Base-by-base conservation (phyloP, 1,140 invertebrate species). In the Heterodera schachtii region DNA sequence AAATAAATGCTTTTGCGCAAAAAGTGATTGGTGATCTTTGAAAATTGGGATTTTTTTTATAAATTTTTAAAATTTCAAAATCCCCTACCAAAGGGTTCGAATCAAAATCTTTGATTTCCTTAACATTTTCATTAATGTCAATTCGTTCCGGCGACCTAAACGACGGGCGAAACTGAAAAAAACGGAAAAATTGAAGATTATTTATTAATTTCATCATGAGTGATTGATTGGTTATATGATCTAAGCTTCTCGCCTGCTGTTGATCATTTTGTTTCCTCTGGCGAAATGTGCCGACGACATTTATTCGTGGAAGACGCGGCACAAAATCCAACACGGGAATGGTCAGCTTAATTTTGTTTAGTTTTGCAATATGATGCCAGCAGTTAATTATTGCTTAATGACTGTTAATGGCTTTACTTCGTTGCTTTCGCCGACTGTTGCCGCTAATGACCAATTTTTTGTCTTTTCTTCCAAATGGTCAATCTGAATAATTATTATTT, bases 1-100 rank as follows among this genome's bases (percentile, higher is more conserved):
- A 85, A 86, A 31, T 47, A 11, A 79, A 88, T 80, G 71, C 86
- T 83, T 8, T 74, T 82, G 19, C 84, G 79, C 73, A 85, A 21
- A 75, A 84, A 85, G 21, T 83, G 46, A 16, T 81, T 76, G 16
- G 49, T 67, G 41, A 44, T 60, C 60, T 78, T n/a, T 66, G 31
- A 76, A 47, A 5, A 75, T 13, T 43, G 16, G 31, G 84, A n/a
- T n/a, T n/a, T n/a, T 84, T 52, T 52, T 52, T 11, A 52, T 52
- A 11, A 41, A 71, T 9, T 41, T 16, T 69, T 71, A 41, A 16
- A 9, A 46, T 41, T 6, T 71, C 9, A 2, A 19, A 2, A 41
- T 71, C 9, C 6, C 1, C 0, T 46, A 71, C 69, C 21, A 64
- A 43, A 3, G 69, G 31, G 41, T 41, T 19, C 13, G 31, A 13